Evolutionary conservation across 2,888 invertebrate genomes (phyloP), one percentile per base, ranked within the genome.

Genomic region (Leucoma salicis): DNA sequence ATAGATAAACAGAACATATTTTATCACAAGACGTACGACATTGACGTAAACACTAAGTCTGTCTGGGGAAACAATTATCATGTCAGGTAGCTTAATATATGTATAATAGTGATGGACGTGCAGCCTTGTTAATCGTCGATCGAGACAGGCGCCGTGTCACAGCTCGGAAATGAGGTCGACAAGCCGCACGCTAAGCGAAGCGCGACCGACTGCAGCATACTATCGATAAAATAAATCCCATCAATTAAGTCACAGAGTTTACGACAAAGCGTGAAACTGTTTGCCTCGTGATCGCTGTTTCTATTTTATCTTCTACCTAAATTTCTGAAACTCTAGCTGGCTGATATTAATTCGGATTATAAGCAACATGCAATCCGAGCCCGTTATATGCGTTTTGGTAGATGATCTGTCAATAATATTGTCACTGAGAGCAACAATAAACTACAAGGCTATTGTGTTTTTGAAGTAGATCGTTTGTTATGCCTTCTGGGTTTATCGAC

Each of bases 101-200:
- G n/a, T n/a, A 82, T 76, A 82, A 81, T 83, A 84, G 84, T 77
- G 82, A 78, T 78, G 82, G 70, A 74, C 69, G 71, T 68, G 70
- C 52, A 66, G 64, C 63, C 57, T 58, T 57, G 66, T 65, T 74
- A 74, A 77, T 78, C 67, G 75, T 66, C 66, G 67, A 76, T 76
- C 66, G 70, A 69, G 73, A 68, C 72, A 74, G 77, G 78, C 82
- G 78, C 76, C 75, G 56, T 53, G 59, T 62, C 68, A 65, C 71
- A 66, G 56, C 59, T 60, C 57, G 50, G 68, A 66, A 78, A 74
- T 76, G 75, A 71, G 78, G 77, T 67, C 75, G 75, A 45, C 71
- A 69, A 68, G 67, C 74, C 74, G 68, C 72, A 70, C 57, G 72
- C 67, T 66, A 66, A 65, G 64, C 70, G 67, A 66, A 61, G 66